A percentile compares a stretch with the other conserved stretches of the same genome.
phyloP scores from a whole-genome alignment of 2,888 invertebrate species.

The Athalia cordata region DNA sequence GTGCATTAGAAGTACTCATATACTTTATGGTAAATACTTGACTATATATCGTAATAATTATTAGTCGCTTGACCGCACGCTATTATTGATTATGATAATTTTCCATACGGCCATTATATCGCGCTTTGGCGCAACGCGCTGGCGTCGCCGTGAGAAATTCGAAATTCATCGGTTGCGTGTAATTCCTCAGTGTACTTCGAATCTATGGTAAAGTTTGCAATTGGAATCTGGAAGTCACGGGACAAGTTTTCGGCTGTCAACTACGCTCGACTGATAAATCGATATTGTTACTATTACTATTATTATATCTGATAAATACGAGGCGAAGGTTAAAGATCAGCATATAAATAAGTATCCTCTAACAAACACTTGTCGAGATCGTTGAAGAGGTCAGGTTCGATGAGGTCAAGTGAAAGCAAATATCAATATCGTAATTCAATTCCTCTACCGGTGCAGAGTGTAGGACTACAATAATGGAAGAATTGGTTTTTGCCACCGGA shows the following conservation, averaged over 20 bases:
- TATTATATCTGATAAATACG: no score
- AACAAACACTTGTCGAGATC: conserved; percentile 33
- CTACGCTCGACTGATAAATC: background rate
- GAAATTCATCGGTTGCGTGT: conserved; percentile 14
- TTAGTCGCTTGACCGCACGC: conserved; percentile 30
- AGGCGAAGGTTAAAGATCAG: no score
- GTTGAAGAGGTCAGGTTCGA: conserved; percentile 13
- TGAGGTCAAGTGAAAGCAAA: conserved; percentile 4
- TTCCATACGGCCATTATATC: conserved; percentile 11
- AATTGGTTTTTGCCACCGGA: conserved; percentile 15
- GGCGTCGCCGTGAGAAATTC: background rate
- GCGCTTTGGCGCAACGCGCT: conserved; percentile 4
- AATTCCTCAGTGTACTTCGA: background rate
- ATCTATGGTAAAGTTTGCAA: background rate
- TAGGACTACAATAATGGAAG: background rate
- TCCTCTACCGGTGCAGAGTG: background rate
- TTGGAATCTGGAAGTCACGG: background rate
- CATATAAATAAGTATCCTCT: no score
- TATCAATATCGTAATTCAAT: conserved; percentile 23
- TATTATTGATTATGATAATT: conserved; percentile 35
- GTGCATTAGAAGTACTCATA: background rate
- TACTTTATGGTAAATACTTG: no score
- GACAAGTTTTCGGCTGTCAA: background rate
- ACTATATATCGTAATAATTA: conserved; percentile 17
- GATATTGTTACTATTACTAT: no score